Percentiles rank a stretch among this genome's conserved stretches.
phyloP scores from a whole-genome alignment of 2,888 invertebrate species.

The Notocelia uddmanniana region DNA sequence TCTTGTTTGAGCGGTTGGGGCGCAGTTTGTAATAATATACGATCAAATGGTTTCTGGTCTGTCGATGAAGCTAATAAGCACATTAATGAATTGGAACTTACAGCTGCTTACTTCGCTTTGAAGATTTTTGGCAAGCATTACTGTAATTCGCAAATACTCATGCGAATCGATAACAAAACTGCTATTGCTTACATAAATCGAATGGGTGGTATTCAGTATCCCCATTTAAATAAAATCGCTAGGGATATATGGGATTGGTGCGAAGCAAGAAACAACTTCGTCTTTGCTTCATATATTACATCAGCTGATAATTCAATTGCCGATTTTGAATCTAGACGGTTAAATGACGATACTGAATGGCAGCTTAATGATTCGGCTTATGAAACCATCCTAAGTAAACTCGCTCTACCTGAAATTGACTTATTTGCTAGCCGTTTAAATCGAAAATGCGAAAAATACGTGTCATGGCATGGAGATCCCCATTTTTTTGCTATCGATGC shows the following conservation, averaged over 20 bases:
- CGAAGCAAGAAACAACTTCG: slow-evolving; percentile 1
- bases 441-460: too few relatives aligned
- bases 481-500: too few relatives aligned
- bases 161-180: too few relatives aligned
- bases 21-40: slow-evolving; percentile 7
- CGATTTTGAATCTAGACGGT: slow-evolving; percentile 17
- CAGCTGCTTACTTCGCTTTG: slow-evolving; percentile 13
- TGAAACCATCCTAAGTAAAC: background rate
- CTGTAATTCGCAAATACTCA: background rate
- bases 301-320: slow-evolving; percentile 14
- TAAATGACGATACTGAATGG: slow-evolving; percentile 20
- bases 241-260: background rate
- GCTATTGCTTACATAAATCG: too few relatives aligned
- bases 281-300: slow-evolving; percentile 21
- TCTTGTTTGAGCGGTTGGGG: slow-evolving; percentile 9
- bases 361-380: slow-evolving; percentile 2
- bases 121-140: slow-evolving; percentile 13
- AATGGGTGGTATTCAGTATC: background rate
- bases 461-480: too few relatives aligned
- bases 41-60: slow-evolving; percentile 10
- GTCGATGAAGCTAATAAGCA: slow-evolving; percentile 6
- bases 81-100: slow-evolving; percentile 18
- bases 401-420: slow-evolving; percentile 5
- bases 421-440: slow-evolving; percentile 2
- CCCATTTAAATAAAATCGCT: slow-evolving; percentile 18